These are phyloP conservation scores for Nestor notabilis DNA, from an alignment of 2,113 vertebrate species.

Conservation along the genomic window DNA sequence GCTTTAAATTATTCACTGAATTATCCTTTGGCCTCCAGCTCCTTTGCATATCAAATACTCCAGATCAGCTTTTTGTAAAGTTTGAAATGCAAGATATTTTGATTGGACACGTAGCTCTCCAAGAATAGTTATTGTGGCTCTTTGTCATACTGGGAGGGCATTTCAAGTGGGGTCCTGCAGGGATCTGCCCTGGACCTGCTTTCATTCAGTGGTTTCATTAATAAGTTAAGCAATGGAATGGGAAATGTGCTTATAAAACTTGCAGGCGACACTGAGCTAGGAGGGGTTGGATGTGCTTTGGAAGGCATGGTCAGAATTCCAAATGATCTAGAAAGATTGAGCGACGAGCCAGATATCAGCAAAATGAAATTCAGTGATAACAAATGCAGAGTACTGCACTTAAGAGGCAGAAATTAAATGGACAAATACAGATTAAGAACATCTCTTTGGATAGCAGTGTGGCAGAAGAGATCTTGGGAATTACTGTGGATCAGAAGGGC, in stretches of 20 bases:
- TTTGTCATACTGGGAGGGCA: neutral
- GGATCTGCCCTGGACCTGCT: constrained; percentile 16
- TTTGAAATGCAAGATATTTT: constrained; percentile 43
- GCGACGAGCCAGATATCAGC: neutral
- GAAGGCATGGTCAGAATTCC: constrained; percentile 22
- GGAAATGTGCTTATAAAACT: constrained; percentile 39
- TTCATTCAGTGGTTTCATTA: constrained; percentile 40
- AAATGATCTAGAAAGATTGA: neutral
- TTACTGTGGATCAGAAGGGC: neutral
- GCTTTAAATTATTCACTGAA: constrained; percentile 45
- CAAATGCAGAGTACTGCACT: constrained; percentile 12
- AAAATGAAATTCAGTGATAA: constrained; percentile 12
- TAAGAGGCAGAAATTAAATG: neutral
- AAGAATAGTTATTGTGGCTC: neutral
- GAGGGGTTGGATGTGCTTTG: neutral
- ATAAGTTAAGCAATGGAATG: constrained; percentile 27
- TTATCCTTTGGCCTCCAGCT: constrained; percentile 42
- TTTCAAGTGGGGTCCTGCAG: constrained; percentile 29
- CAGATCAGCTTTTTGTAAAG: constrained; percentile 32
- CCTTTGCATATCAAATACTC: constrained; percentile 45
- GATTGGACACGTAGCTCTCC: neutral
- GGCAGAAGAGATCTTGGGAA: neutral
- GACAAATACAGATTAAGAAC: neutral
- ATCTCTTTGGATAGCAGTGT: neutral
- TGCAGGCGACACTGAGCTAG: neutral